These are phyloP conservation scores for Triops cancriformis DNA, from an alignment of 1,140 invertebrate species.

Conservation along the genomic window DNA sequence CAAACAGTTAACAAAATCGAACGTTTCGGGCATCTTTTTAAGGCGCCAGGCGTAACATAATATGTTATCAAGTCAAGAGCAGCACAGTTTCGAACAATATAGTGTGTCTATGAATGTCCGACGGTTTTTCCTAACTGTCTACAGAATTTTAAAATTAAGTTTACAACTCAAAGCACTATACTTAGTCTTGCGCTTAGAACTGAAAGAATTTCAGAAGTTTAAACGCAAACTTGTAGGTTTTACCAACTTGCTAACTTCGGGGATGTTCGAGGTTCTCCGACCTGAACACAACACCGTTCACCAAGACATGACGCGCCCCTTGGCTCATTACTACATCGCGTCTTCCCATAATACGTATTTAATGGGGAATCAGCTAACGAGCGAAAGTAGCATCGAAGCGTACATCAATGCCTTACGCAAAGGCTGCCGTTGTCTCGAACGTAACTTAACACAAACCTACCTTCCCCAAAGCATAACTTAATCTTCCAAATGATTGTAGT, in stretches of 20 bases:
- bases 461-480: background rate
- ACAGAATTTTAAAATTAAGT: too few relatives aligned
- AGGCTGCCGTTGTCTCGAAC: constrained; percentile 46
- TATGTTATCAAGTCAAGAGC: too few relatives aligned
- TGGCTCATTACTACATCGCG: constrained; percentile 55
- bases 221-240: constrained; percentile 36
- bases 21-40: too few relatives aligned
- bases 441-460: constrained; percentile 36
- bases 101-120: too few relatives aligned
- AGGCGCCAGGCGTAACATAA: too few relatives aligned
- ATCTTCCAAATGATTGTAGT: constrained; percentile 37
- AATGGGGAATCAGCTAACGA: constrained; percentile 48
- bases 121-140: too few relatives aligned
- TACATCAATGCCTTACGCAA: constrained; percentile 44
- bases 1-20: too few relatives aligned
- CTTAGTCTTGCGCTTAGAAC: background rate
- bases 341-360: constrained; percentile 58
- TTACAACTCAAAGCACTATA: too few relatives aligned
- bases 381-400: constrained; percentile 48
- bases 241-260: constrained; percentile 39
- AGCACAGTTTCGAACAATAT: too few relatives aligned
- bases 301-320: constrained; percentile 54
- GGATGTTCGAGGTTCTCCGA: constrained; percentile 41
- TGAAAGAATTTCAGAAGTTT: background rate
- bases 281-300: constrained; percentile 39